Conservation (phyloP, 1,140 invertebrate species). For the Drosophila subobscura region DNA sequence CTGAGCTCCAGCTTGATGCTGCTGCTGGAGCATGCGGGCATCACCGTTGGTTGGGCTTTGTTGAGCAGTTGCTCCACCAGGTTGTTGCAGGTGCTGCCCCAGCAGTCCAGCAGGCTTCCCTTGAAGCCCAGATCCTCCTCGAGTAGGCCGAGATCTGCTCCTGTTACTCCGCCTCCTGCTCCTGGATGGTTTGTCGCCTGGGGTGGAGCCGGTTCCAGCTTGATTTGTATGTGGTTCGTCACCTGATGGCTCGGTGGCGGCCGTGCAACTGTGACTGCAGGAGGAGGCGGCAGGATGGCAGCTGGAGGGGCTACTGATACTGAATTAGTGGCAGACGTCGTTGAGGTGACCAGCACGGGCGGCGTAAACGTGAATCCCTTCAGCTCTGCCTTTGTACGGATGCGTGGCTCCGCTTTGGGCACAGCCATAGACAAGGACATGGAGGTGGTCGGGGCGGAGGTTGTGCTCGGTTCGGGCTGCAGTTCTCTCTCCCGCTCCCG, state of each 20-base stretch:
- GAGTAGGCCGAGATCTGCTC: conserved; percentile 28
- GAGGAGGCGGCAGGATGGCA: too few relatives aligned
- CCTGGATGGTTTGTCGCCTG: too few relatives aligned
- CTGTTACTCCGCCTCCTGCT: neutral
- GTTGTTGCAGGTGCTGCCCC: conserved; percentile 79
- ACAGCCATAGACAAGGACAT: neutral
- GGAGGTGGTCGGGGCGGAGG: conserved; percentile 3
- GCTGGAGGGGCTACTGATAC: neutral
- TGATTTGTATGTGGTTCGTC: conserved; percentile 69
- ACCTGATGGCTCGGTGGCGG: conserved; percentile 44
- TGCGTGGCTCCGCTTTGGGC: conserved; percentile 87
- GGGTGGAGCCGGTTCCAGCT: conserved; percentile 54
- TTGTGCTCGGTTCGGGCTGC: conserved; percentile 10
- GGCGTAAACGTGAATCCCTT: conserved; percentile 86
- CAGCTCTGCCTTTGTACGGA: conserved; percentile 92
- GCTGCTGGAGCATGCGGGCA: conserved; percentile 5
- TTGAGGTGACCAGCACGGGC: conserved; percentile 56
- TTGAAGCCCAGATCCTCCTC: conserved; percentile 37
- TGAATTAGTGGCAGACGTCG: conserved; percentile 8
- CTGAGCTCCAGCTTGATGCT: conserved; percentile 67
- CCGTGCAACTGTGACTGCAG: neutral
- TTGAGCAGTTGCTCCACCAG: conserved; percentile 73
- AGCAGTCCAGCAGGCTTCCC: conserved; percentile 71
- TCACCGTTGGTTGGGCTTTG: conserved; percentile 11
- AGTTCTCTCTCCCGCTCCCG: conserved; percentile 30